A percentile compares a stretch with the other conserved stretches of the same genome.
Evolutionary conservation across 1,140 invertebrate genomes (phyloP).

Genomic region (Ptiloglossa arizonensis): DNA sequence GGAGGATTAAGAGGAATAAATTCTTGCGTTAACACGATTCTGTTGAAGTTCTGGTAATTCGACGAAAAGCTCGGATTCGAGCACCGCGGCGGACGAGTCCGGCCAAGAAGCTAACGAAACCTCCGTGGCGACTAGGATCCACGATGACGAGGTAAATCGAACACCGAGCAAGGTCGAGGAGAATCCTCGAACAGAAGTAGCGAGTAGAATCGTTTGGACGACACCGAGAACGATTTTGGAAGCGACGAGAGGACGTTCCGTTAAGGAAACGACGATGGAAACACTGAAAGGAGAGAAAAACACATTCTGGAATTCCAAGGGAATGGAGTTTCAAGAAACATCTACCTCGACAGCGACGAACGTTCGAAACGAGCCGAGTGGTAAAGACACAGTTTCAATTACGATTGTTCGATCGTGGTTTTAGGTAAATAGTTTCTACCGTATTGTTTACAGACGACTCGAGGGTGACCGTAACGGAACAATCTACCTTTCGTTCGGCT

Average conservation of each 20-base stretch:
- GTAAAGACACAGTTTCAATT: slow-evolving; percentile 2
- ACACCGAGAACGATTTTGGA: slow-evolving; percentile 53
- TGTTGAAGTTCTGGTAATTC: neutral
- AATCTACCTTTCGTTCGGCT: neutral
- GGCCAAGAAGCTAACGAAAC: slow-evolving; percentile 64
- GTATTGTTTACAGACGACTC: slow-evolving; percentile 29
- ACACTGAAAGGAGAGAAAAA: neutral
- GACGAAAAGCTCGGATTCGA: slow-evolving; percentile 37
- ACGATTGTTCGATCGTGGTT: neutral
- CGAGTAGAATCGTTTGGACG: slow-evolving; percentile 73
- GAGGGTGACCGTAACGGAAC: neutral
- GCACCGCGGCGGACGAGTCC: slow-evolving; percentile 50
- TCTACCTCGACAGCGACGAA: slow-evolving; percentile 23
- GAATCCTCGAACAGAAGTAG: slow-evolving; percentile 43
- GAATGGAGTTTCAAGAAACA: slow-evolving; percentile 11
- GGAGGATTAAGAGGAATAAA: neutral
- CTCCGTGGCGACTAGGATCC: slow-evolving; percentile 67
- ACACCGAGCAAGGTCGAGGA: slow-evolving; percentile 47
- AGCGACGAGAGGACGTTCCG: slow-evolving; percentile 6
- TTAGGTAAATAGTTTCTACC: neutral
- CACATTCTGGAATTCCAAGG: slow-evolving; percentile 10
- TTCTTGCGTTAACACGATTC: neutral
- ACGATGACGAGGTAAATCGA: slow-evolving; percentile 57
- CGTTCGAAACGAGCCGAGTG: slow-evolving; percentile 29
- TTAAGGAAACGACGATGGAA: slow-evolving; percentile 32